These are phyloP conservation scores for Hyposmocoma kahamanoa DNA, from an alignment of 1,140 invertebrate genomes.

Conservation along the genomic window DNA sequence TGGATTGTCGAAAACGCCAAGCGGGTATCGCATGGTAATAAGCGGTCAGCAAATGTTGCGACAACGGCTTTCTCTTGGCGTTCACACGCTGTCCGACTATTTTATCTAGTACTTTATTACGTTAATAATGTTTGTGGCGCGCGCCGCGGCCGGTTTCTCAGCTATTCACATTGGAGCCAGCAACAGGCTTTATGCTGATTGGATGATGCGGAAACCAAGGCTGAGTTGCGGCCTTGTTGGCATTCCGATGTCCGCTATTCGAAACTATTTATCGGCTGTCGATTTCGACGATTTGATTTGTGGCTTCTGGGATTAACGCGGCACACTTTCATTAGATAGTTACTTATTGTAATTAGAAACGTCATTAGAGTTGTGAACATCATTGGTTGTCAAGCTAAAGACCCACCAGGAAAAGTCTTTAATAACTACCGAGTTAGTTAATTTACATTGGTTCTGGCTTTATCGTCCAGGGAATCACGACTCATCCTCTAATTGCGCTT, in stretches of 20 bases:
- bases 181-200: slow-evolving; percentile 50
- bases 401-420: slow-evolving; percentile 25
- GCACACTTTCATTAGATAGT: background rate
- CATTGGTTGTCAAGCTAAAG: slow-evolving; percentile 25
- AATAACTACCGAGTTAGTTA: slow-evolving; percentile 32
- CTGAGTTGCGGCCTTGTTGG: slow-evolving; percentile 54
- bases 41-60: slow-evolving; percentile 53
- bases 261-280: slow-evolving; percentile 31
- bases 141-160: slow-evolving; percentile 55
- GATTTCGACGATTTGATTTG: slow-evolving; percentile 26
- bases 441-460: slow-evolving; percentile 28
- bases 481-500: slow-evolving; percentile 51
- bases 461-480: slow-evolving; percentile 34
- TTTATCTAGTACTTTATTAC: slow-evolving; percentile 68
- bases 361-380: no score
- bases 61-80: slow-evolving; percentile 59
- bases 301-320: slow-evolving; percentile 15
- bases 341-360: slow-evolving; percentile 6
- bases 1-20: slow-evolving; percentile 17
- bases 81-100: slow-evolving; percentile 66
- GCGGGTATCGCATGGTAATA: slow-evolving; percentile 46
- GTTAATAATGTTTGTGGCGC: slow-evolving; percentile 61
- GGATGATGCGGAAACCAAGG: slow-evolving; percentile 65
- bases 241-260: slow-evolving; percentile 39
- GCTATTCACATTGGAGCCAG: slow-evolving; percentile 48